Conservation (phyloP, 2,113 vertebrate genomes). For the Cavia aperea region DNA sequence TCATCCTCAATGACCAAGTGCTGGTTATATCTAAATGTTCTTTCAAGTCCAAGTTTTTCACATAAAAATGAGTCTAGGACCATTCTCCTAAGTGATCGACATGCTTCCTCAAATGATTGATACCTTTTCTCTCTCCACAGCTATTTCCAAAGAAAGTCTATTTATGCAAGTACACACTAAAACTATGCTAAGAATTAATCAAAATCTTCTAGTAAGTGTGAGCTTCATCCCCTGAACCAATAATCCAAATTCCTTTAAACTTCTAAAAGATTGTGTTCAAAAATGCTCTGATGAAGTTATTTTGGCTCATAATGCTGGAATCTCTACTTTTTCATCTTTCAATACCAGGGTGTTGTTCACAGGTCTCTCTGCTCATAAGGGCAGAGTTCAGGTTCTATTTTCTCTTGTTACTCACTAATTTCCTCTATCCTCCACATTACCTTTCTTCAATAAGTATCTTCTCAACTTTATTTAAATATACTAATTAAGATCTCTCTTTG, state of each 20-base stretch:
- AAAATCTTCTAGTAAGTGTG: neutral
- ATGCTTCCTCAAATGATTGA: neutral
- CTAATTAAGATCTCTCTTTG: neutral
- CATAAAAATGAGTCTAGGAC: neutral
- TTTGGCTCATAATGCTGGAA: neutral
- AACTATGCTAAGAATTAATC: neutral
- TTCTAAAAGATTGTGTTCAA: neutral
- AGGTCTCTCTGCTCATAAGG: neutral
- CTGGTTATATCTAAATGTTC: neutral
- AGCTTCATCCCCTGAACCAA: neutral
- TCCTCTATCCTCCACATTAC: neutral
- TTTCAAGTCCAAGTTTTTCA: neutral
- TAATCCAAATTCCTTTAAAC: neutral
- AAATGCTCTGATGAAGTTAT: neutral
- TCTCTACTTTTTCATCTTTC: neutral
- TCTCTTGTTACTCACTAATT: neutral
- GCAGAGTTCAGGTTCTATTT: neutral
- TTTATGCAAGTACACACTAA: neutral
- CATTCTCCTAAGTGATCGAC: neutral
- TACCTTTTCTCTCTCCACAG: neutral
- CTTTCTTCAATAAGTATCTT: neutral
- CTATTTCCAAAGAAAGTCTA: constrained; percentile 25
- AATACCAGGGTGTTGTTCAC: neutral
- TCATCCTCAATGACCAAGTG: neutral
- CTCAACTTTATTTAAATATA: neutral